Evolutionary conservation across 1,140 invertebrate genomes (phyloP).

Genomic region (Formica selysi): DNA sequence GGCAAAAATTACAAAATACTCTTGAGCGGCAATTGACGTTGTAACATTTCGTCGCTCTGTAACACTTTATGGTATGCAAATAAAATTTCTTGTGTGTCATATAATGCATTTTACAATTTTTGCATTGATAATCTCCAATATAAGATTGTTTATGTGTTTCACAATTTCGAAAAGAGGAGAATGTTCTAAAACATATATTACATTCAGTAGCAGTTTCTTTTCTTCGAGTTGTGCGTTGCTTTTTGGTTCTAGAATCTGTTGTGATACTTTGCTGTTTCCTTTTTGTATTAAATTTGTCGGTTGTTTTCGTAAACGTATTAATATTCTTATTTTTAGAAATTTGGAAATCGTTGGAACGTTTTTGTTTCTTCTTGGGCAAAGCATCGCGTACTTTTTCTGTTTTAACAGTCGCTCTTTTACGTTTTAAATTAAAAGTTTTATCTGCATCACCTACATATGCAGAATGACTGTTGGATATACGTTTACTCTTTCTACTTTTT

Average conservation of each 20-base stretch:
- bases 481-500: not conserved
- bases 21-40: no score
- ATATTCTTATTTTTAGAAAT: not conserved
- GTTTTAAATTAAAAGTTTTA: not conserved
- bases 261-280: not conserved
- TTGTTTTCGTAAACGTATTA: not conserved
- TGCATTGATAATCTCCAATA: not conserved
- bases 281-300: not conserved
- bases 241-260: not conserved
- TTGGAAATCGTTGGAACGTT: not conserved
- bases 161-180: not conserved
- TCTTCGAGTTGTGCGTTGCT: not conserved
- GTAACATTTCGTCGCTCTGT: no score
- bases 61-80: not conserved
- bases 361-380: not conserved
- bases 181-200: conserved; percentile 32
- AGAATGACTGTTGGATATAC: not conserved
- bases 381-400: not conserved
- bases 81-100: not conserved
- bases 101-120: not conserved
- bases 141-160: not conserved
- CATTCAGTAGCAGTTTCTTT: not conserved
- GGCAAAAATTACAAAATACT: conserved; percentile 46
- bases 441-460: not conserved
- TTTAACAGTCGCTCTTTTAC: not conserved